Conservation (phyloP, 2,113 vertebrate species). For the Spilogale gracilis region DNA sequence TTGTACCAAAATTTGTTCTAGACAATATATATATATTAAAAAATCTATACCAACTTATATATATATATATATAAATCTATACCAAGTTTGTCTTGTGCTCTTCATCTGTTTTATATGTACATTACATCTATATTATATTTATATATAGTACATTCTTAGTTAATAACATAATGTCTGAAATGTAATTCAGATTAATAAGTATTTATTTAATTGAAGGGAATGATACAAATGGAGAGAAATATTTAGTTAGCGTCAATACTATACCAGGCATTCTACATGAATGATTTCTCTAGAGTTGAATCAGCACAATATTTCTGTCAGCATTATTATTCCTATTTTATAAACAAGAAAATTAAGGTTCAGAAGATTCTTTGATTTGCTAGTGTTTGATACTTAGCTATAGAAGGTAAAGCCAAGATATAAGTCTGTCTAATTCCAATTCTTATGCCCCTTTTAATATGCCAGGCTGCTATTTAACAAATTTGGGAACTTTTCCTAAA, state of each 20-base stretch:
- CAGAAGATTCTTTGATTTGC: background rate
- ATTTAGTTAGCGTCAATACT: background rate
- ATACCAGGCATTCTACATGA: background rate
- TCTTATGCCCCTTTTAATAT: background rate
- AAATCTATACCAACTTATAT: too few relatives aligned
- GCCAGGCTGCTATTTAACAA: background rate
- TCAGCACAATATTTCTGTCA: background rate
- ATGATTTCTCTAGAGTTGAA: background rate
- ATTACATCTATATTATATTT: too few relatives aligned
- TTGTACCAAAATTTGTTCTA: background rate
- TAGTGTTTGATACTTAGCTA: background rate
- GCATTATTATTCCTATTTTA: background rate
- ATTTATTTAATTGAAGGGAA: background rate
- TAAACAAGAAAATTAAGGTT: background rate
- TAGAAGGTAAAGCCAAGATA: background rate
- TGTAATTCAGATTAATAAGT: background rate
- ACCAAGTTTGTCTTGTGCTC: too few relatives aligned
- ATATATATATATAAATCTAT: too few relatives aligned
- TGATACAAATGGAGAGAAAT: background rate
- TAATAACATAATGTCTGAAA: background rate
- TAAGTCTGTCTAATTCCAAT: background rate
- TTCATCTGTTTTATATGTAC: too few relatives aligned
- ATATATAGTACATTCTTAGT: background rate
- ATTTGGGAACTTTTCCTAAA: background rate
- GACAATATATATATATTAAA: background rate